Evolutionary conservation across 2,113 vertebrate species (phyloP).

Genomic region (Caloenas nicobarica): DNA sequence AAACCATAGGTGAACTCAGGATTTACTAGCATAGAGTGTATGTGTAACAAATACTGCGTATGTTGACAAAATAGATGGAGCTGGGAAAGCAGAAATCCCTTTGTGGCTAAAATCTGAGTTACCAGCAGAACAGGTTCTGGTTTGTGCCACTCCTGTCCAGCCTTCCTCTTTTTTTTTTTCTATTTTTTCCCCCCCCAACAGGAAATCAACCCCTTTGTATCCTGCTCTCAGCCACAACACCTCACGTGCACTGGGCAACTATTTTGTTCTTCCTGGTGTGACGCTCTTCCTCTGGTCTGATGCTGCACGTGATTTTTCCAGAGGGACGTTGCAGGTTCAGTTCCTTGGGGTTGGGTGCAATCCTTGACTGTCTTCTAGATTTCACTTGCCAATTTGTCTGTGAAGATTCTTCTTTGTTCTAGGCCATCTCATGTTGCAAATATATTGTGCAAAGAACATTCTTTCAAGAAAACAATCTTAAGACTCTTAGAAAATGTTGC

Average conservation of each 20-base stretch:
- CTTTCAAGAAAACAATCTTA: neutral
- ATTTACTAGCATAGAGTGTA: neutral
- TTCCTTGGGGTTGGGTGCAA: neutral
- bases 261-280: neutral
- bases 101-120: neutral
- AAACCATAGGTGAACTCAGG: neutral
- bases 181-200: no score
- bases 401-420: neutral
- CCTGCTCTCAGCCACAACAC: neutral
- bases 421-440: neutral
- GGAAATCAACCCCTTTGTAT: neutral
- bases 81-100: neutral
- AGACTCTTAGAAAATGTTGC: neutral
- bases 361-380: neutral
- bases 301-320: neutral
- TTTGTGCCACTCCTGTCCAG: neutral
- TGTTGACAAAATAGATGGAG: neutral
- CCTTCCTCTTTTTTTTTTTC: neutral
- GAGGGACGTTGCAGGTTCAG: fast-evolving
- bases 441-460: neutral
- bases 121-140: neutral
- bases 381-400: neutral
- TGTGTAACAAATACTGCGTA: fast-evolving
- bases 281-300: neutral
- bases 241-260: neutral